These are phyloP conservation scores for Enhydra lutris DNA, from an alignment of 2,113 vertebrate species.

Conservation along the genomic window DNA sequence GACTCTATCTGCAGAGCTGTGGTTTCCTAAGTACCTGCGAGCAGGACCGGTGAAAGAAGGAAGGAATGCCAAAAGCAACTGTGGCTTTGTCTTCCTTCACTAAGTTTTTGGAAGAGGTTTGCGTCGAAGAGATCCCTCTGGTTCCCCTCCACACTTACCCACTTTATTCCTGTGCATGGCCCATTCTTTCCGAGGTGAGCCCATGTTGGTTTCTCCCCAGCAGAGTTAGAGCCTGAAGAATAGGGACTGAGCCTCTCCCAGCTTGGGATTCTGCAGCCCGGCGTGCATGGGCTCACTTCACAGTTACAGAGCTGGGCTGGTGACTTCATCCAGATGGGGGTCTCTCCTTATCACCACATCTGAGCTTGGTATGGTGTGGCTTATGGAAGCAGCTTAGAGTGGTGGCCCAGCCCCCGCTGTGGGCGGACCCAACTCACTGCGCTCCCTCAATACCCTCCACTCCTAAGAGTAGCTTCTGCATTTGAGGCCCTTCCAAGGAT, in stretches of 20 bases:
- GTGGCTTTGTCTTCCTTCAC: neutral
- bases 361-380: neutral
- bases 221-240: neutral
- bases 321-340: neutral
- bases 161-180: neutral
- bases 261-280: neutral
- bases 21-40: neutral
- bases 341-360: neutral
- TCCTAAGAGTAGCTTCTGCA: neutral
- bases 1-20: neutral
- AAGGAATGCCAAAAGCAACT: neutral
- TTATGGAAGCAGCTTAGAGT: neutral
- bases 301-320: neutral
- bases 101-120: neutral
- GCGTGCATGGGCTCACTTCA: neutral
- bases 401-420: neutral
- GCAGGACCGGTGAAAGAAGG: neutral
- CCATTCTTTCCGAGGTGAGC: neutral
- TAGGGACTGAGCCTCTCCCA: neutral
- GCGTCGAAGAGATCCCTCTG: neutral
- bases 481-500: neutral
- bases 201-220: neutral
- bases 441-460: neutral
- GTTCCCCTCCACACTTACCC: neutral
- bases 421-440: rapidly evolving